These are phyloP conservation scores for Drosophila triauraria DNA, from an alignment of 1,140 invertebrate species.

Conservation along the genomic window DNA sequence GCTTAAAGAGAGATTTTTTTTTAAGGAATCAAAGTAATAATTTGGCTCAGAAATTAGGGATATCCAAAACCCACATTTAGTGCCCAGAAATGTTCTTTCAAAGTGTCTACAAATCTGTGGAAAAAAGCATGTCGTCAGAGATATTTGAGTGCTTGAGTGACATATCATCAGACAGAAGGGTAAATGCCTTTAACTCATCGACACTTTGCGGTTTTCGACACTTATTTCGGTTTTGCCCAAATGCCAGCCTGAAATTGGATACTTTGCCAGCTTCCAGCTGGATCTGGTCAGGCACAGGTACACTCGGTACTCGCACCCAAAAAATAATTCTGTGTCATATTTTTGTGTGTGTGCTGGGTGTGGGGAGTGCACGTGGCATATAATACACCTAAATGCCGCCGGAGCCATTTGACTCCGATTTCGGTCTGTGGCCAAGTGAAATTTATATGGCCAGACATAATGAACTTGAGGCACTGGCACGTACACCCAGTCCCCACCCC, in stretches of 20 bases:
- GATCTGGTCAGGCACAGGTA: too few relatives aligned
- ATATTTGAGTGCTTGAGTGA: constrained; percentile 2
- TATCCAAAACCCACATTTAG: background rate
- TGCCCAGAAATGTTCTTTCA: background rate
- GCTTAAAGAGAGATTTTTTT: background rate
- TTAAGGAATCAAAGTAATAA: too few relatives aligned
- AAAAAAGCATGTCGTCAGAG: background rate
- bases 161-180: background rate
- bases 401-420: constrained; percentile 81
- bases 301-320: too few relatives aligned
- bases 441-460: constrained; percentile 82
- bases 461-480: constrained; percentile 77
- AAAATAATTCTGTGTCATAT: constrained; percentile 45
- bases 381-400: constrained; percentile 70
- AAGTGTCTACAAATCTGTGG: background rate
- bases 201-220: constrained; percentile 5
- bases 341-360: constrained; percentile 18
- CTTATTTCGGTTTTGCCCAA: background rate
- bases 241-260: constrained; percentile 18
- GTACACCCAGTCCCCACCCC: constrained; percentile 24
- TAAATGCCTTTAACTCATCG: background rate
- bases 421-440: constrained; percentile 79
- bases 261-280: background rate
- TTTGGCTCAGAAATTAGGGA: too few relatives aligned
- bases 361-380: constrained; percentile 51